These are phyloP conservation scores for Mesorhabditis belari DNA, from an alignment of 2,888 invertebrate genomes.

Conservation along the genomic window DNA sequence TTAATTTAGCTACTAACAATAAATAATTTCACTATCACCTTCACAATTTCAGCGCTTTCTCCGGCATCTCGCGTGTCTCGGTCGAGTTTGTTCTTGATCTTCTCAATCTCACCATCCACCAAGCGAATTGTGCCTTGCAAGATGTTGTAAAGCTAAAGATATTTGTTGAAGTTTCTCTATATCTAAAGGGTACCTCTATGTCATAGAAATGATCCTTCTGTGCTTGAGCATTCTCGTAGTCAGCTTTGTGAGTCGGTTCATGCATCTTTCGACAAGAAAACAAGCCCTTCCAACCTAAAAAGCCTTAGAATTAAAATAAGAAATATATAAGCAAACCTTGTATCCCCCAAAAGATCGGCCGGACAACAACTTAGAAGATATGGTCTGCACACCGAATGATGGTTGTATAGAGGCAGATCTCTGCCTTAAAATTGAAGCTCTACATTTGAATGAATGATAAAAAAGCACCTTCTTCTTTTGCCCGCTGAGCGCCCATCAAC, in stretches of 20 bases:
- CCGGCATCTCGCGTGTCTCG: not conserved
- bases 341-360: constrained; percentile 94
- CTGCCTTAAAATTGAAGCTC: constrained; percentile 21
- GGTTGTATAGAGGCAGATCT: constrained; percentile 39
- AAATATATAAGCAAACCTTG: constrained; percentile 71
- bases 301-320: too few species aligned
- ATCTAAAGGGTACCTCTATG: constrained; percentile 67
- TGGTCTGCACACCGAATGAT: constrained; percentile 80
- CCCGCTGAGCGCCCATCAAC: constrained; percentile 83
- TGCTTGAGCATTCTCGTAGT: constrained; percentile 79
- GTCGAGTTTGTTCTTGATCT: constrained; percentile 23
- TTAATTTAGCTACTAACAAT: not conserved
- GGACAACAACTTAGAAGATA: constrained; percentile 97
- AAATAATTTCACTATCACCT: constrained; percentile 20
- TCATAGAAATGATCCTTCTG: constrained; percentile 93
- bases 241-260: constrained; percentile 94
- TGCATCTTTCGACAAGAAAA: constrained; percentile 83
- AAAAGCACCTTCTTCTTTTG: constrained; percentile 54
- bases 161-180: not conserved
- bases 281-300: constrained; percentile 19
- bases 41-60: constrained; percentile 29
- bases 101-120: constrained; percentile 46
- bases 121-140: constrained; percentile 37
- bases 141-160: constrained; percentile 39
- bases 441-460: too few species aligned